Conservation (phyloP, 2,888 invertebrate genomes). For the Drosophila aldrichi region DNA sequence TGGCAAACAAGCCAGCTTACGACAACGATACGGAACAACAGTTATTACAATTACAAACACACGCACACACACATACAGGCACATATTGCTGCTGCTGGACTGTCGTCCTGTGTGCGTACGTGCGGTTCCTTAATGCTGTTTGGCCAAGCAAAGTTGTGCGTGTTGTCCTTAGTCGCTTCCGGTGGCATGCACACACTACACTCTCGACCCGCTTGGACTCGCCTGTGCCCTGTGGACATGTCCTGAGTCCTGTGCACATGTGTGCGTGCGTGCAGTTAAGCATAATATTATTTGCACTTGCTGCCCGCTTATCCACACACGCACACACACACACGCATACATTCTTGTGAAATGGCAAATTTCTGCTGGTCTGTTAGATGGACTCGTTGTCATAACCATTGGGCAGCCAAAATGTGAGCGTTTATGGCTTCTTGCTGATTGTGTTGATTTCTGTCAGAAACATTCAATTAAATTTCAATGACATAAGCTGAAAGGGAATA, state of each 20-base stretch:
- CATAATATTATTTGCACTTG: slow-evolving; percentile 80
- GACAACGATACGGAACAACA: slow-evolving; percentile 66
- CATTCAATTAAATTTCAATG: slow-evolving; percentile 46
- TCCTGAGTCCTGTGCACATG: slow-evolving; percentile 25
- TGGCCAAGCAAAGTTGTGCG: slow-evolving; percentile 65
- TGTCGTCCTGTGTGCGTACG: slow-evolving; percentile 52
- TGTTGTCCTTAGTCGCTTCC: slow-evolving; percentile 61
- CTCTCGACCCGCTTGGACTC: background rate
- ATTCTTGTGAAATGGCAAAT: slow-evolving; percentile 32
- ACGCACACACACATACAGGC: slow-evolving; percentile 4
- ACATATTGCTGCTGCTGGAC: background rate
- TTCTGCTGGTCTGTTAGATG: slow-evolving; percentile 50
- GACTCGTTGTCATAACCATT: slow-evolving; percentile 70
- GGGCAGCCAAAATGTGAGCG: slow-evolving; percentile 65
- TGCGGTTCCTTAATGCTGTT: slow-evolving; percentile 76
- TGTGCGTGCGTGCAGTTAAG: slow-evolving; percentile 69
- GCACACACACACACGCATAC: slow-evolving; percentile 10
- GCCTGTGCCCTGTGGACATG: slow-evolving; percentile 8
- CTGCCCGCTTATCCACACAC: slow-evolving; percentile 51
- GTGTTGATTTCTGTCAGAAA: slow-evolving; percentile 8
- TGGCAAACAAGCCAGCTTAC: slow-evolving; percentile 61
- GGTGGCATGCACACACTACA: slow-evolving; percentile 34
- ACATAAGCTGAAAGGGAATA: slow-evolving; percentile 21
- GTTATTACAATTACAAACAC: slow-evolving; percentile 68
- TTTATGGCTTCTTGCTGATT: slow-evolving; percentile 50